Evolutionary conservation across 2,113 vertebrate species (phyloP), one percentile per base, ranked within the genome.

Genomic region (Penelope pileata): DNA sequence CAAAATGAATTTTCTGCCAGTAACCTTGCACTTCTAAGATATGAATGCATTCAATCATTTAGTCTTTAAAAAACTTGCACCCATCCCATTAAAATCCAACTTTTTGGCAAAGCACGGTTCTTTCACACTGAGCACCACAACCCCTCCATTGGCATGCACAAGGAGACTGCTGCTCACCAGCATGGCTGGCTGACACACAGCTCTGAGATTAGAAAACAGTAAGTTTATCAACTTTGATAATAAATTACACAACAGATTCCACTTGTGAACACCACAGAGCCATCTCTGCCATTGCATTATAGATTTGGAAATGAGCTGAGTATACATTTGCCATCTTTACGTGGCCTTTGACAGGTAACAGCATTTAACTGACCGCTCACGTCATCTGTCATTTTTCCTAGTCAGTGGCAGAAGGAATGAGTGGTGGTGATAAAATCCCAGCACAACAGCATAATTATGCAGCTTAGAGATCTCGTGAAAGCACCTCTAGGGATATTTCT

Each of bases 261-360:
- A 14, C 60, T 17, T 19, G 48, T 19, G 26, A 42, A 53, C 30
- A 16, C 29, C 19, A 32, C 48, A 53, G 29, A n/a, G 47, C 32
- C 30, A 83, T 26, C 68, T 67, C 69, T 63, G 58, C 42, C 47
- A 10, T 2, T 12, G 5, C n/a, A 12, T 43, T 40, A 34, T 16
- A 32, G 77, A 87, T 70, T 8, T 42, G 21, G 54, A 75, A 26
- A 51, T 0, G 1, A 56, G 72, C 42, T 11, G 51, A 80, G 42
- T 40, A 40, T 0, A 2, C 0, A 3, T 43, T 22, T 53, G 19
- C 54, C 63, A 27, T 81, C 29, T 24, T 54, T 30, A 24, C 1
- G 1, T 18, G 16, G 43, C n/a, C 50, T 54, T 27, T 1, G 3
- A 27, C 7, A 4, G n/a, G 22, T 40, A 40, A 63, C 24, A 26